phyloP scores from a whole-genome alignment of 2,113 vertebrate species.

The Cryptomyrus ogoouensis region DNA sequence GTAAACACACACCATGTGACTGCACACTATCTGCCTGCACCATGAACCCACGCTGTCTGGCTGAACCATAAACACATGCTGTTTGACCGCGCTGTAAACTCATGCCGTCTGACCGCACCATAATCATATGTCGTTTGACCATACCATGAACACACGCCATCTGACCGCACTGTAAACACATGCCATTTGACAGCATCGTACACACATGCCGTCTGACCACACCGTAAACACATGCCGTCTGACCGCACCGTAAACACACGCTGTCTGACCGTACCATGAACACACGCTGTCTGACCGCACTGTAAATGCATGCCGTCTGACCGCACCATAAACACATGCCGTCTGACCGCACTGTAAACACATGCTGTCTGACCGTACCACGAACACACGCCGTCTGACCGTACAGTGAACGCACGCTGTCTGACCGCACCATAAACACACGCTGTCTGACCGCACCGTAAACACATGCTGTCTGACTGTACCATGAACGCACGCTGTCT shows the following conservation, averaged over 20 bases:
- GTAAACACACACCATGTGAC: background rate
- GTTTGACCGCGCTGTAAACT: background rate
- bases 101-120: background rate
- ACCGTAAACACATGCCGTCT: background rate
- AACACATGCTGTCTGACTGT: background rate
- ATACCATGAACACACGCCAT: too few species aligned
- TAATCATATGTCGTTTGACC: too few species aligned
- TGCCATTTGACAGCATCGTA: background rate
- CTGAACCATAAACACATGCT: background rate
- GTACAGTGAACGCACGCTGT: background rate
- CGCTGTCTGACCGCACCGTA: background rate
- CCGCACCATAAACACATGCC: background rate
- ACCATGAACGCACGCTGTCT: background rate
- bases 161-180: too few species aligned
- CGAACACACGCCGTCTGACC: background rate
- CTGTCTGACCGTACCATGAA: background rate
- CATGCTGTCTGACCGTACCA: background rate
- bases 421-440: background rate
- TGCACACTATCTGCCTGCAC: too few species aligned
- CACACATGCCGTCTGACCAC: background rate
- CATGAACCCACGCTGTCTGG: background rate
- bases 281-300: rapidly evolving
- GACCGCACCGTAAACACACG: background rate
- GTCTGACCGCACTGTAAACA: background rate
- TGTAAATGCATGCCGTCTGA: background rate